Percentiles rank a stretch among this genome's conserved stretches.
Evolutionary conservation across 1,140 invertebrate genomes (phyloP).

Genomic region (Zaprionus nigranus): DNA sequence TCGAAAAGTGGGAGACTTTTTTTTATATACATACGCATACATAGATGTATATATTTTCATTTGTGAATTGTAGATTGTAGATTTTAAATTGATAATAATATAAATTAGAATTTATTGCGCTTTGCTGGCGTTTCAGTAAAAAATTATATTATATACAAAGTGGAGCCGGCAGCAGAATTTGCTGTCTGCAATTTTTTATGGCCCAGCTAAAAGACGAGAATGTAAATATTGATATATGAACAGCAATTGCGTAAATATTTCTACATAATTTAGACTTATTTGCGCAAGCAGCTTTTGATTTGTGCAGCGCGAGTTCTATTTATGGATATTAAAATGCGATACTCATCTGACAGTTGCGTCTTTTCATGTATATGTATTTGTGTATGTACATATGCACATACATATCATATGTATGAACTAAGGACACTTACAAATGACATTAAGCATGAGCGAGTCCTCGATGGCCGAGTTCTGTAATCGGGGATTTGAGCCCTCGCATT

Average conservation of each 20-base stretch:
- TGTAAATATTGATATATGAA: conserved; percentile 68
- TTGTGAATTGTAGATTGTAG: conserved; percentile 53
- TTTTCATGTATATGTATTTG: not conserved
- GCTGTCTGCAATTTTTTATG: conserved; percentile 61
- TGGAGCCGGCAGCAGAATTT: conserved; percentile 42
- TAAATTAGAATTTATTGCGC: conserved; percentile 75
- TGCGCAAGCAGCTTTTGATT: conserved; percentile 63
- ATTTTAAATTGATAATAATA: conserved; percentile 79
- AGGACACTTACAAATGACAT: conserved; percentile 93
- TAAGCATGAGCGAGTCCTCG: conserved; percentile 92
- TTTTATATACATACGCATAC: not conserved
- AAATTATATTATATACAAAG: conserved; percentile 38
- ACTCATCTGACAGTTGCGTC: not conserved
- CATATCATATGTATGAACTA: not conserved
- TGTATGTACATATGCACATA: not conserved
- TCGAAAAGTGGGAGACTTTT: not conserved
- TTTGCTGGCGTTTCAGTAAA: conserved; percentile 17
- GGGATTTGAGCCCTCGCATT: conserved; percentile 94
- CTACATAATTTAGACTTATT: conserved; percentile 79
- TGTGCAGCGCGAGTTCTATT: conserved; percentile 54
- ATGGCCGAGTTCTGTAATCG: conserved; percentile 89
- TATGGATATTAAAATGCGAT: conserved; percentile 63
- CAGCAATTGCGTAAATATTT: conserved; percentile 66
- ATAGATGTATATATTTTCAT: conserved; percentile 16
- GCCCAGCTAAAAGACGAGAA: conserved; percentile 51